A percentile compares a stretch with the other conserved stretches of the same genome.
phyloP scores from a whole-genome alignment of 2,888 invertebrate genomes.

The Creontiades dilutus region DNA sequence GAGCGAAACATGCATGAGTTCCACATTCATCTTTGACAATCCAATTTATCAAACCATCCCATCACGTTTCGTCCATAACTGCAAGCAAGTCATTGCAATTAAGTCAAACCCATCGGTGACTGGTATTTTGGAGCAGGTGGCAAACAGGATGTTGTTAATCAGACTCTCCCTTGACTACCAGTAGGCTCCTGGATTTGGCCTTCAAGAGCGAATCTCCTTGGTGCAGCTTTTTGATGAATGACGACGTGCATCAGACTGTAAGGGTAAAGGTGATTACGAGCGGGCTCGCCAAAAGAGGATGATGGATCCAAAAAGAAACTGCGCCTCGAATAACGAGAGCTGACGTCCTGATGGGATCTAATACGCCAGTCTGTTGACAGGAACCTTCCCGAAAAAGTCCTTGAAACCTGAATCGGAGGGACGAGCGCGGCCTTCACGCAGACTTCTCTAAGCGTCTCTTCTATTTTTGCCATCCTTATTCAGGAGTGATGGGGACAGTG shows the following conservation, averaged over 20 bases:
- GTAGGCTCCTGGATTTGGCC: neutral
- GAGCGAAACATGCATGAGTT: neutral
- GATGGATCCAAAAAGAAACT: neutral
- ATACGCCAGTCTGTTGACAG: neutral
- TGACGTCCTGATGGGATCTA: neutral
- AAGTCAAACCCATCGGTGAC: neutral
- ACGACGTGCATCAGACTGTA: neutral
- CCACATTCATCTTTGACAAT: neutral
- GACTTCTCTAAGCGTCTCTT: neutral
- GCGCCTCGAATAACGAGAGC: neutral
- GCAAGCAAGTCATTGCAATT: neutral
- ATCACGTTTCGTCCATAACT: neutral
- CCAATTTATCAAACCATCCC: neutral
- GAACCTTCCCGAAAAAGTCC: neutral
- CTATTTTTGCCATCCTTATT: constrained; percentile 14
- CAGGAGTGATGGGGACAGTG: constrained; percentile 1
- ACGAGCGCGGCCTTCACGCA: neutral
- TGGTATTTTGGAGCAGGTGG: constrained; percentile 4
- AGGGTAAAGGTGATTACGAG: neutral
- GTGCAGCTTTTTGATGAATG: constrained; percentile 32
- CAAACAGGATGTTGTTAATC: constrained; percentile 39
- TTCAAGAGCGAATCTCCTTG: neutral
- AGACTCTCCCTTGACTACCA: neutral
- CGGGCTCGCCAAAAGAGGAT: neutral
- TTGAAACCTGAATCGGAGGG: constrained; percentile 18